These are phyloP conservation scores for Leptothorax acervorum DNA, from an alignment of 2,888 invertebrate genomes.

Conservation along the genomic window DNA sequence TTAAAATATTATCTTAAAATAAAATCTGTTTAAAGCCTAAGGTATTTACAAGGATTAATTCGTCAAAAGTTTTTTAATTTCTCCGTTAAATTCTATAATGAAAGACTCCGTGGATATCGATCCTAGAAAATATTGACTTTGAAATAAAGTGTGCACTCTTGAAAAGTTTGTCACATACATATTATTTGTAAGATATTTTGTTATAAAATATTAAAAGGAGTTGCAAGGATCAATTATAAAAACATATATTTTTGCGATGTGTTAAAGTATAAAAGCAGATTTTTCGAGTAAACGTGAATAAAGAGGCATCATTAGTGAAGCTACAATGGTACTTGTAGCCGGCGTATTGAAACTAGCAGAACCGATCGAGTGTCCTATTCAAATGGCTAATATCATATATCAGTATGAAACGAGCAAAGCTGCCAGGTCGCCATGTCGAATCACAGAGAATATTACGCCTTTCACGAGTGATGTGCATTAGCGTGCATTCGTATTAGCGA, in stretches of 20 bases:
- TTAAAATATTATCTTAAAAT: background rate
- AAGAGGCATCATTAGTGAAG: background rate
- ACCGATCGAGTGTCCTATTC: conserved; percentile 29
- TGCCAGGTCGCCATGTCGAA: conserved; percentile 35
- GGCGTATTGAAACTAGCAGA: conserved; percentile 1
- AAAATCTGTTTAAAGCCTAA: background rate
- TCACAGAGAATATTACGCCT: conserved; percentile 51
- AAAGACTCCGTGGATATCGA: background rate
- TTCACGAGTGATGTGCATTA: conserved; percentile 49
- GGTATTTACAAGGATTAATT: conserved; percentile 2
- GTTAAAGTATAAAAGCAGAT: background rate
- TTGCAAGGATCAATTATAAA: background rate
- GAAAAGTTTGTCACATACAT: background rate
- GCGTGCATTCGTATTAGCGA: conserved; percentile 54
- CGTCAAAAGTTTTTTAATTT: conserved; percentile 12
- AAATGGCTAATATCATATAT: conserved; percentile 38
- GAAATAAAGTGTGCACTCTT: background rate
- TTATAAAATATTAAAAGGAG: background rate
- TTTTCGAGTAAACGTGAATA: background rate
- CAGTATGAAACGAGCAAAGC: conserved; percentile 45
- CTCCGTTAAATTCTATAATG: background rate
- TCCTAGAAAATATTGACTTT: background rate
- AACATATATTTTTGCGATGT: background rate
- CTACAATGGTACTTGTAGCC: conserved; percentile 4
- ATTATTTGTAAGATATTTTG: background rate